These are phyloP conservation scores for Siderastrea radians DNA, from an alignment of 92 coral and sea anemone genomes.

Conservation along the genomic window DNA sequence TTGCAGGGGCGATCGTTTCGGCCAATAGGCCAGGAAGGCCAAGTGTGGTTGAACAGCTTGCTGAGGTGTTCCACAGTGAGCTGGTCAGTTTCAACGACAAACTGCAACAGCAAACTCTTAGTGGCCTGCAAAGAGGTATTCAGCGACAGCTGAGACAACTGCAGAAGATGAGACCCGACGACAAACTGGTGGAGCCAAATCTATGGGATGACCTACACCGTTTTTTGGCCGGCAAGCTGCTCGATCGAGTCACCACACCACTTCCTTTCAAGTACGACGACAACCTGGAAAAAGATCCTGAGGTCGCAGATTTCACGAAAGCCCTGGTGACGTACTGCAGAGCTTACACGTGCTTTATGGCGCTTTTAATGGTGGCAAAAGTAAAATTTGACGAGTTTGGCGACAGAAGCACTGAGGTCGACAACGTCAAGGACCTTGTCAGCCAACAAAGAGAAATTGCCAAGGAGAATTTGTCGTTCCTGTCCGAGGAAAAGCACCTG, in stretches of 20 bases:
- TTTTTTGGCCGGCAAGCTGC: constrained; percentile 5
- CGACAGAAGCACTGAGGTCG: not conserved
- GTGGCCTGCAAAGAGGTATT: constrained; percentile 6
- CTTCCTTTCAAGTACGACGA: constrained; percentile 7
- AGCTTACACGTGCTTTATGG: constrained; percentile 38
- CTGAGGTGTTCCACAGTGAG: not conserved
- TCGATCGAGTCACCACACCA: not conserved
- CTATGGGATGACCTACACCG: not conserved
- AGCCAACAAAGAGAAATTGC: not conserved
- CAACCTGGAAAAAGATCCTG: constrained; percentile 10
- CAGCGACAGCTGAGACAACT: not conserved
- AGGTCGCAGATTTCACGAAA: constrained; percentile 33
- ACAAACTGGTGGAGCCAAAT: not conserved
- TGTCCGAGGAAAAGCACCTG: constrained; percentile 37
- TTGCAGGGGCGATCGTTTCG: constrained; percentile 18
- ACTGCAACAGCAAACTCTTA: not conserved
- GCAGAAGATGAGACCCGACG: not conserved
- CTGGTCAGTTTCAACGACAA: constrained; percentile 5
- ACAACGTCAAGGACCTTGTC: not conserved
- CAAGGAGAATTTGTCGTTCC: constrained; percentile 24
- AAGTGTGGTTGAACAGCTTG: constrained; percentile 6
- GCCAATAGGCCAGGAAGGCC: constrained; percentile 7
- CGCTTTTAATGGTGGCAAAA: constrained; percentile 36
- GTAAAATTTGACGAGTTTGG: constrained; percentile 25
- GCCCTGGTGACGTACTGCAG: constrained; percentile 33